A percentile compares a stretch with the other conserved stretches of the same genome.
Evolutionary conservation across 2,113 vertebrate genomes (phyloP).

Genomic region (Microcebus murinus): DNA sequence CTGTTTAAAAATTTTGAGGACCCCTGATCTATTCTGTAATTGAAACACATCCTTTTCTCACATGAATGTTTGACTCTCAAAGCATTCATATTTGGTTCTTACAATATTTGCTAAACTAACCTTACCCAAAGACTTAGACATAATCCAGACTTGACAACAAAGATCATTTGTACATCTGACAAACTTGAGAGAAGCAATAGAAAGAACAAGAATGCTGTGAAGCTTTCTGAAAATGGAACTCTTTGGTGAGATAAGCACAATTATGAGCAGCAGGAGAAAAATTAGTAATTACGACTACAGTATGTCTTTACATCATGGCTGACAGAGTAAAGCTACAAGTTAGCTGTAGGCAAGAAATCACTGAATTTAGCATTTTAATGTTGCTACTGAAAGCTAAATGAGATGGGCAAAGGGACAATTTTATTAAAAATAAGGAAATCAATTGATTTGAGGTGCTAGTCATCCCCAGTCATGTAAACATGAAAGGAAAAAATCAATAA

Average conservation of each 20-base stretch:
- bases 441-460: not conserved
- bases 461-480: constrained; percentile 21
- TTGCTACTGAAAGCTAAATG: constrained; percentile 69
- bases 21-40: constrained; percentile 33
- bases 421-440: constrained; percentile 74
- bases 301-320: constrained; percentile 78
- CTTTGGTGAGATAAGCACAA: constrained; percentile 76
- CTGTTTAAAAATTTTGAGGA: no score
- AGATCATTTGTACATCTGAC: constrained; percentile 76
- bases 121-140: constrained; percentile 72
- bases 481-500: constrained; percentile 79
- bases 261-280: constrained; percentile 82
- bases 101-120: constrained; percentile 74
- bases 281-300: constrained; percentile 78
- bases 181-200: constrained; percentile 78
- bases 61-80: constrained; percentile 52
- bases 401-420: constrained; percentile 72
- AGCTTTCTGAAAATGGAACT: constrained; percentile 77
- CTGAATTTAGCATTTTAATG: constrained; percentile 65
- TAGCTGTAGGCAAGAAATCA: constrained; percentile 79
- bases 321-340: constrained; percentile 74
- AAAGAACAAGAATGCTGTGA: constrained; percentile 64
- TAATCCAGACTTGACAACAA: constrained; percentile 71
- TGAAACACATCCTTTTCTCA: constrained; percentile 49
- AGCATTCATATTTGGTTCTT: constrained; percentile 48